These are phyloP conservation scores for Tauraco erythrolophus DNA, from an alignment of 2,113 vertebrate species.

Conservation along the genomic window DNA sequence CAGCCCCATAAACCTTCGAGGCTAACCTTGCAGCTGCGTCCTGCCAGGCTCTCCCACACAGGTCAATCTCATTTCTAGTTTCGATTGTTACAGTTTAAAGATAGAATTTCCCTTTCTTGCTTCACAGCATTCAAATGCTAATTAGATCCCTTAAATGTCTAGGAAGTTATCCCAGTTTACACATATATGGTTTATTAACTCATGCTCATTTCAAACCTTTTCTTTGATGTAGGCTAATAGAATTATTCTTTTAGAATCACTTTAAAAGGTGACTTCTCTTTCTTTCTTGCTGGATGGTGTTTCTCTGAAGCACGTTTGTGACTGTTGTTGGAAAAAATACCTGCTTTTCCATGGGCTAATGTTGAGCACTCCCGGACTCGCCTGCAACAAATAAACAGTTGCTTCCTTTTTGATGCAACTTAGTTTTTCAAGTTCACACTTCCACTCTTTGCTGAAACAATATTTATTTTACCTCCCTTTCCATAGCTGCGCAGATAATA, in stretches of 20 bases:
- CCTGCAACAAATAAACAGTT: not conserved
- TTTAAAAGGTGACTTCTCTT: constrained; percentile 34
- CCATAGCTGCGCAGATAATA: not conserved
- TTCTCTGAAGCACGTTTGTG: constrained; percentile 34
- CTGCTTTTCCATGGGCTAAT: not conserved
- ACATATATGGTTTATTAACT: constrained; percentile 61
- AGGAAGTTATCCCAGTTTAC: constrained; percentile 65
- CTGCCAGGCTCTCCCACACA: constrained; percentile 10
- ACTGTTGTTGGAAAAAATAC: constrained; percentile 28
- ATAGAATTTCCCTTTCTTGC: constrained; percentile 55
- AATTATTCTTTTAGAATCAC: constrained; percentile 50
- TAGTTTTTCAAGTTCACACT: constrained; percentile 55
- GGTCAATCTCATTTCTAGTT: constrained; percentile 58
- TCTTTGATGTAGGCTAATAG: constrained; percentile 57
- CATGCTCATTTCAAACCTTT: constrained; percentile 49
- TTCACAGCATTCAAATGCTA: constrained; percentile 63
- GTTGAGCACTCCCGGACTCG: not conserved
- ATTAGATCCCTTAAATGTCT: constrained; percentile 47
- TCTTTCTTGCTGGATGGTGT: constrained; percentile 21
- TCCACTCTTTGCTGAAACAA: constrained; percentile 16
- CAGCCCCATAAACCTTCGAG: not conserved
- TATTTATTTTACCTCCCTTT: constrained; percentile 30
- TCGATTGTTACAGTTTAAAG: constrained; percentile 60
- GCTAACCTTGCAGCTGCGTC: constrained; percentile 34
- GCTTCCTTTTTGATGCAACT: constrained; percentile 47